Evolutionary conservation across 2,113 vertebrate genomes (phyloP).

Genomic region (Phylloscopus trochilus): DNA sequence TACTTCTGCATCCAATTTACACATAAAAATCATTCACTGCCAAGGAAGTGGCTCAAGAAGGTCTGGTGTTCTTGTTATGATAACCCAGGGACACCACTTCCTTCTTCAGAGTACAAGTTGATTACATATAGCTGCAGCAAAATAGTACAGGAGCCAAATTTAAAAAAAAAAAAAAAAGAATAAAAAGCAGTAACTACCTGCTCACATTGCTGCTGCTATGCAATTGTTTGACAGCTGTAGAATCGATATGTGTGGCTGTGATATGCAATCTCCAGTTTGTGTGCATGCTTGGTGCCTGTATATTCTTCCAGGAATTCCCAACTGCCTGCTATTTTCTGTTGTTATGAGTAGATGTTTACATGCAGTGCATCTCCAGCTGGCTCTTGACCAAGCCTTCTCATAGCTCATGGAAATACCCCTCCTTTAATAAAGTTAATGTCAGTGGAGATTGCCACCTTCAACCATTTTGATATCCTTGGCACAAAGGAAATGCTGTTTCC

Average conservation of each 20-base stretch:
- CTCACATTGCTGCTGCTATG: not conserved
- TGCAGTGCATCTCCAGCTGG: not conserved
- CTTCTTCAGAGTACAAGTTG: not conserved
- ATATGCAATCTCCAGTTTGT: not conserved
- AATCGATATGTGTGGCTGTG: not conserved
- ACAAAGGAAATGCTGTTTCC: constrained; percentile 8
- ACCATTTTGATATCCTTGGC: not conserved
- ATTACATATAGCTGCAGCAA: not conserved
- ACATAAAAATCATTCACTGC: not conserved
- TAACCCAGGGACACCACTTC: not conserved
- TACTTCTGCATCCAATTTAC: not conserved
- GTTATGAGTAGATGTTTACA: not conserved
- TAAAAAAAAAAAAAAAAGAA: not conserved
- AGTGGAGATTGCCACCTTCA: not conserved
- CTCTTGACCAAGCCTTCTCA: not conserved
- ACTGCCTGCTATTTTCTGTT: not conserved
- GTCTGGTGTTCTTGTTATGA: not conserved
- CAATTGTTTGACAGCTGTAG: not conserved
- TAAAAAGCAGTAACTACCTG: not conserved
- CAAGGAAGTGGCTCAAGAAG: not conserved
- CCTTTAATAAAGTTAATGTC: not conserved
- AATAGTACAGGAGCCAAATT: constrained; percentile 1
- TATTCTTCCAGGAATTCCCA: not conserved
- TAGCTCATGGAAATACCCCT: not conserved
- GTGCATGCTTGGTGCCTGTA: not conserved